Conservation (phyloP, 2,797 vertebrate genomes). For the Nasua narica region DNA sequence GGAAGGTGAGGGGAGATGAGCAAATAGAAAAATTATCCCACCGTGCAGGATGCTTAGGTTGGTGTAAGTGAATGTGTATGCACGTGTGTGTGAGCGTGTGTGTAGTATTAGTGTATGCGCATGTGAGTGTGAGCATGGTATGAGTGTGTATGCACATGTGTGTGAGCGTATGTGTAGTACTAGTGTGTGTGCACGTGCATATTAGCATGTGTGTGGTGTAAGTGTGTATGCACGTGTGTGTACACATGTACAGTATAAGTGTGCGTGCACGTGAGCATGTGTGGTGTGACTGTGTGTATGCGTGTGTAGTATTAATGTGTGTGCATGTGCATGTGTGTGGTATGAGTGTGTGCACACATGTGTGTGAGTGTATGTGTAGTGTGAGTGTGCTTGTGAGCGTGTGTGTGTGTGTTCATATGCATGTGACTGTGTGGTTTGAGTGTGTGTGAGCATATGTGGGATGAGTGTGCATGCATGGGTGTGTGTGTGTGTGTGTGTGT, state of each 20-base stretch:
- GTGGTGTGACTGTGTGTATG: too few species aligned
- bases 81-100: too few species aligned
- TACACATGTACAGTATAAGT: too few species aligned
- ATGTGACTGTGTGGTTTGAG: neutral
- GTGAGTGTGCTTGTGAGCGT: fast-evolving
- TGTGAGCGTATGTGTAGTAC: neutral
- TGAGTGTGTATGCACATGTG: neutral
- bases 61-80: fast-evolving
- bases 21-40: neutral
- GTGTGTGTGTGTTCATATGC: too few species aligned
- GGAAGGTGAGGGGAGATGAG: neutral
- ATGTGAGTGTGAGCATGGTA: too few species aligned
- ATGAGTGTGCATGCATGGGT: neutral
- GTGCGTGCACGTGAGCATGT: too few species aligned
- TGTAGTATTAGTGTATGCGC: neutral
- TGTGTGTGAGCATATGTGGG: too few species aligned
- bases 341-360: neutral
- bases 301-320: neutral
- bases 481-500: fast-evolving
- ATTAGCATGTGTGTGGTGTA: neutral
- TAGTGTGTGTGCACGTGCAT: too few species aligned
- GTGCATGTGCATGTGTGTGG: neutral
- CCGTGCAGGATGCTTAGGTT: fast-evolving
- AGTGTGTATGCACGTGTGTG: neutral
- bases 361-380: too few species aligned